Evolutionary conservation across 1,140 invertebrate species (phyloP), one percentile per base, ranked within the genome.

Genomic region (Pseudomyrmex gracilis): DNA sequence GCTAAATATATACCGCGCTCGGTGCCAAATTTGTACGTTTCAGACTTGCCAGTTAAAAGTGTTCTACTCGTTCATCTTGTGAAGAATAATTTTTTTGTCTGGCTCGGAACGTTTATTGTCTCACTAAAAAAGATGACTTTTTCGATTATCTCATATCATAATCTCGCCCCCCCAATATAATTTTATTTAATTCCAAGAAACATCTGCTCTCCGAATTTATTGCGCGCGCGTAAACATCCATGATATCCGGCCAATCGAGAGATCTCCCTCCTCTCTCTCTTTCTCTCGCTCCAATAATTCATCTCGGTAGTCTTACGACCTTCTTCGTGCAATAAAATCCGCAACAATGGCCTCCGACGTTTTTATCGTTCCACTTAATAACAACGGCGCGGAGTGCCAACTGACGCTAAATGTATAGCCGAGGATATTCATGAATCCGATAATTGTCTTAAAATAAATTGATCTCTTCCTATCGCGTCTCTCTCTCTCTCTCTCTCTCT

Each of bases 371-470:
- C 2, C 73, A 22, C 58, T 83, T 86, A 70, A 86, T 85, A 83
- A 66, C 57, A 20, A 87, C 49, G 57, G 45, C 45, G 58, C 76
- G 5, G 47, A 73, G 67, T 83, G 17, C 73, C 87, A 85, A 74
- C 73, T 78, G 76, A 84, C 83, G 70, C 74, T 85, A 77, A 88
- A 87, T 80, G 87, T 87, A 76, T 63, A 76, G 68, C 76, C 74
- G 43, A 15, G 57, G 73, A 87, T 83, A 74, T 87, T 71, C 86
- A 76, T 87, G 74, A 88, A 87, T 53, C 73, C 83, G 87, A 88
- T 88, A 88, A 88, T 87, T 88, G 87, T 71, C 24, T 8, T 34
- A 83, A 49, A 34, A 34, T 5, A 34, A 34, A 34, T 34, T 34
- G 34, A 34, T 34, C 34, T 34, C 34, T 34, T 34, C 34, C 34